Evolutionary conservation across 2,113 vertebrate species (phyloP), one percentile per base, ranked within the genome.

Genomic region (Psettodes erumei): DNA sequence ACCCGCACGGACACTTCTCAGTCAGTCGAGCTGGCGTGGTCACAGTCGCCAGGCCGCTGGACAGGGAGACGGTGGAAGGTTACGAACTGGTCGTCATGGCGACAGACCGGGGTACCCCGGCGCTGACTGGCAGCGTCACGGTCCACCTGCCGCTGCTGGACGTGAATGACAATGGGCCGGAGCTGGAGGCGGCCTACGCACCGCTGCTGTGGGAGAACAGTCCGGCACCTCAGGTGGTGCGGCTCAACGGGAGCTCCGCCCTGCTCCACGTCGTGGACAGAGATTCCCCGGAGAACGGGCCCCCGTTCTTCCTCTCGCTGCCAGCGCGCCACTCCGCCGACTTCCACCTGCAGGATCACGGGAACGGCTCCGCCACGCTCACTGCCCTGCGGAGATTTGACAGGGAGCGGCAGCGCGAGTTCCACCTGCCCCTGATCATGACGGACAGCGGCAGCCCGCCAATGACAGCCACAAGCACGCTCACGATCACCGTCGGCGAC

Each of bases 191-290:
- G 2, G 65, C 72, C 0, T 97, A 98, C 74, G 48, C 88, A 40
- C 96, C 96, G 1, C 59, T 96, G 25, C 89, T 97, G 70, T 96
- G 95, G 95, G 96, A 98, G 87, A 97, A 98, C 40, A 70, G 71
- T 0, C 8, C 90, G 3, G 90, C 85, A 2, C 95, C 96, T 82
- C 95, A 95, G 70, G 72, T 94, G 55, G 93, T 97, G 28, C 79
- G 55, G 59, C 89, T 96, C 68, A 96, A 96, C 82, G 75, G 73
- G 8, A 95, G 88, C 15, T 96, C 96, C 13, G 89, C 89, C 1
- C 82, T 97, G 33, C 91, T 97, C n/a, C 85, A 92, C 7, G 94
- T 91, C 0, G 84, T 94, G 59, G 96, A 97, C 88, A 88, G 88
- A 0, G 96, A 97, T 56, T 78, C 92, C 48, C 85, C 91, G 25